A percentile compares a stretch with the other conserved stretches of the same genome.
Conservation (phyloP, 2,113 vertebrate genomes). For the Antigone vipio region DNA sequence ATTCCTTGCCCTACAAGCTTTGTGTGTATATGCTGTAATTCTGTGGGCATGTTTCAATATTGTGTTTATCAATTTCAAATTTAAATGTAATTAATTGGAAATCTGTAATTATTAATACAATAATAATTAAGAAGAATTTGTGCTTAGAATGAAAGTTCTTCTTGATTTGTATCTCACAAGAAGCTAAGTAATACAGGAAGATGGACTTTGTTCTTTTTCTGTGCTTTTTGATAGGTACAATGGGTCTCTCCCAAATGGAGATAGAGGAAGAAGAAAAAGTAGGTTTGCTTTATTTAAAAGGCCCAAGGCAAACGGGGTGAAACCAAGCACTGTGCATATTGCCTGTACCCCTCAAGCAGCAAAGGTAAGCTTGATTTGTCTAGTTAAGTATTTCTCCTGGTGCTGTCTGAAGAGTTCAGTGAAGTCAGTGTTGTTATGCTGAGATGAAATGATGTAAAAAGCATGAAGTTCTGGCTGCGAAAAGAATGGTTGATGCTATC, state of each 20-base stretch:
- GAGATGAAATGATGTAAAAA: neutral
- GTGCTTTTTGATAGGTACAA: conserved; percentile 85
- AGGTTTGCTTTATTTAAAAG: conserved; percentile 96
- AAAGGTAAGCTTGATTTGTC: conserved; percentile 81
- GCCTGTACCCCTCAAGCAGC: conserved; percentile 97
- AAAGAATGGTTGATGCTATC: neutral
- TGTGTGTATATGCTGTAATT: neutral
- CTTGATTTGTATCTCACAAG: neutral
- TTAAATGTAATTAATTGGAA: neutral
- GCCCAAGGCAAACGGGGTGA: conserved; percentile 96
- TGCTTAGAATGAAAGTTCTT: neutral
- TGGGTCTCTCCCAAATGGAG: conserved; percentile 97
- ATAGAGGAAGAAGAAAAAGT: conserved; percentile 96
- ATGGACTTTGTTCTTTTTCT: neutral
- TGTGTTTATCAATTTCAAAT: neutral
- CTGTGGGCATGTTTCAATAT: neutral
- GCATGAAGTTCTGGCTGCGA: neutral
- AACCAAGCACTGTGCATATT: conserved; percentile 96
- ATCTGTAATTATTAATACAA: neutral
- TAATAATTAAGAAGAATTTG: neutral
- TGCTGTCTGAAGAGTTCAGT: neutral
- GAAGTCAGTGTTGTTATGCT: neutral
- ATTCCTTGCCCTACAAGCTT: neutral
- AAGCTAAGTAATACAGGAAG: neutral
- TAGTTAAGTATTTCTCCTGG: neutral